A percentile compares a stretch with the other conserved stretches of the same genome.
These are phyloP conservation scores for Panthera uncia DNA, from an alignment of 2,113 vertebrate species.

Conservation along the genomic window DNA sequence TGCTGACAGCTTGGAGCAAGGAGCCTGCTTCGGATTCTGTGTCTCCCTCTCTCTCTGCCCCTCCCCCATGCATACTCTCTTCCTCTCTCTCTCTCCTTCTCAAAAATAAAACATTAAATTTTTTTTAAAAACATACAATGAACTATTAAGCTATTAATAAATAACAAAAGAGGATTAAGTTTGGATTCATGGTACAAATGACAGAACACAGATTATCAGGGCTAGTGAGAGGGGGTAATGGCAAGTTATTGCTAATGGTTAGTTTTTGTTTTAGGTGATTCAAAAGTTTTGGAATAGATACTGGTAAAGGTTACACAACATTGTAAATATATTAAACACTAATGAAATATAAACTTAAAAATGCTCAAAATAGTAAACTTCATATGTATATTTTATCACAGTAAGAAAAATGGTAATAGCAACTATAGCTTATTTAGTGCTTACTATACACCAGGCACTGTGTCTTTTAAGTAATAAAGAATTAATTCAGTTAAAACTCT, in stretches of 20 bases:
- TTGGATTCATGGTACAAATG: background rate
- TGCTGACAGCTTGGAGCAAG: no score
- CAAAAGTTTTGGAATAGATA: background rate
- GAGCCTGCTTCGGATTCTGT: no score
- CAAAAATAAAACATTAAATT: no score
- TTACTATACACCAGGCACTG: background rate
- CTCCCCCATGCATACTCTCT: no score
- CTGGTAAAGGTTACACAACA: background rate
- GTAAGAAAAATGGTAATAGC: background rate
- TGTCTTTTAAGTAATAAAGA: background rate
- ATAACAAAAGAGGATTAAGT: background rate
- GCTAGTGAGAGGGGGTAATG: background rate
- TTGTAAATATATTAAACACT: background rate
- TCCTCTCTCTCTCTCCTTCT: no score
- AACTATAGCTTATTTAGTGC: background rate
- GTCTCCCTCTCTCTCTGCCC: no score
- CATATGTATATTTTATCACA: background rate
- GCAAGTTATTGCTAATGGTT: background rate
- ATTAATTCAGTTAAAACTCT: background rate
- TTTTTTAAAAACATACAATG: background rate
- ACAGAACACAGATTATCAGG: background rate
- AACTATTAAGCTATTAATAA: background rate
- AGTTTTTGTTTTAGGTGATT: background rate
- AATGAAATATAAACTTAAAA: background rate
- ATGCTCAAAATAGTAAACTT: background rate